Percentiles rank a stretch among this genome's conserved stretches.
phyloP scores from a whole-genome alignment of 2,888 invertebrate genomes.

The Antheraea assamensis region DNA sequence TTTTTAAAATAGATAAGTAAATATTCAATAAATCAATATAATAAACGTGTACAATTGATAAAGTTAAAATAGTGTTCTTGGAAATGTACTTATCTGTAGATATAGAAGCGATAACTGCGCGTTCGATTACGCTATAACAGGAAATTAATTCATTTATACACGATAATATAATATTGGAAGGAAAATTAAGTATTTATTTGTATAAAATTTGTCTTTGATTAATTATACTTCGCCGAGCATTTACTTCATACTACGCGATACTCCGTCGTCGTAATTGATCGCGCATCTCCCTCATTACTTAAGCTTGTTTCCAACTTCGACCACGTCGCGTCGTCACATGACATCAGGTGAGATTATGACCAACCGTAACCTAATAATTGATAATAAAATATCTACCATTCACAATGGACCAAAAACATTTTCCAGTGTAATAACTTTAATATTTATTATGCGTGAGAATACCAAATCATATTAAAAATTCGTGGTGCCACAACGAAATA shows the following conservation, averaged over 20 bases:
- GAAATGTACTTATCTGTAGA: slow-evolving; percentile 27
- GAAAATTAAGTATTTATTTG: not conserved
- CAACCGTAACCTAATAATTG: not conserved
- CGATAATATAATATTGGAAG: not conserved
- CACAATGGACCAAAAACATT: not conserved
- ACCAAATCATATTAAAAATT: not conserved
- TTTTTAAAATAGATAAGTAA: not conserved
- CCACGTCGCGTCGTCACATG: not conserved
- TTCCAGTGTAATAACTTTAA: not conserved
- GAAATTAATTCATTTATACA: slow-evolving; percentile 9
- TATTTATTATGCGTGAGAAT: not conserved
- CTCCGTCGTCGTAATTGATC: not conserved
- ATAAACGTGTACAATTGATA: slow-evolving; percentile 18
- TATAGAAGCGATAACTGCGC: slow-evolving; percentile 26
- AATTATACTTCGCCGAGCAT: not conserved
- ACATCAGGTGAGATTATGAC: not conserved
- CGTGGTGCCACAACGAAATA: not conserved
- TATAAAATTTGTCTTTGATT: not conserved
- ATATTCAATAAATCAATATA: not conserved
- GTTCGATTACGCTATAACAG: slow-evolving; percentile 23
- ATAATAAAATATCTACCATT: not conserved
- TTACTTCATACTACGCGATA: not conserved
- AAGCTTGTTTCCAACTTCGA: not conserved
- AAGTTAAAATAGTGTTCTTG: slow-evolving; percentile 25
- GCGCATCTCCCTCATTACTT: too few species aligned